Evolutionary conservation across 2,113 vertebrate genomes (phyloP).

Genomic region (Mohoua ochrocephala): DNA sequence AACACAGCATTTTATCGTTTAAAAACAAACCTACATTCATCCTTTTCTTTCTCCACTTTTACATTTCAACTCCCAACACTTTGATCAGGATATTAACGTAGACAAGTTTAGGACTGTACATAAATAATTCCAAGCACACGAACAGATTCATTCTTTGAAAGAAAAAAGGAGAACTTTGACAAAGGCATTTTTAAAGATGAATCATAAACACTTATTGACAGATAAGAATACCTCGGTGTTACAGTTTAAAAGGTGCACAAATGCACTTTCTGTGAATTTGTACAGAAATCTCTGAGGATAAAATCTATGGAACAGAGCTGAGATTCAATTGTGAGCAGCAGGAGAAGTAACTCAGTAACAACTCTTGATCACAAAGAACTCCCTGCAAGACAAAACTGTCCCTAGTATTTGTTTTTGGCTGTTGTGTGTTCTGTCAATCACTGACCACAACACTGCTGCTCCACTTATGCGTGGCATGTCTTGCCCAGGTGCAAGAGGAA

Average conservation of each 20-base stretch:
- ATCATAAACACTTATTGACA: background rate
- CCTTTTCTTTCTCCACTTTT: background rate
- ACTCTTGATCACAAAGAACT: background rate
- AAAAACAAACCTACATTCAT: background rate
- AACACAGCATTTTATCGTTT: background rate
- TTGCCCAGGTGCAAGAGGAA: background rate
- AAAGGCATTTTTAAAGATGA: background rate
- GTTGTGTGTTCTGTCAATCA: background rate
- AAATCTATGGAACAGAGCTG: background rate
- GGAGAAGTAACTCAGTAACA: background rate
- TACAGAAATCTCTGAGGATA: background rate
- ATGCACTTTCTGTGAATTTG: background rate
- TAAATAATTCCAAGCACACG: background rate
- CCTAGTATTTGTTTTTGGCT: background rate
- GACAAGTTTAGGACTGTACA: background rate
- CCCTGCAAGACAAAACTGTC: background rate
- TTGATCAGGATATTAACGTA: background rate
- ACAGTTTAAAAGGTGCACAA: background rate
- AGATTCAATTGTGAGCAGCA: background rate
- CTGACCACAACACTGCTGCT: background rate
- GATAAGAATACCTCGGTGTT: background rate
- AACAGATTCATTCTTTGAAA: background rate
- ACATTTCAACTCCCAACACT: background rate
- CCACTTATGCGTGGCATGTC: rapidly evolving
- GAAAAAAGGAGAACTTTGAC: background rate